Evolutionary conservation across 2,113 vertebrate genomes (phyloP).

Genomic region (Sinocyclocheilus grahami): DNA sequence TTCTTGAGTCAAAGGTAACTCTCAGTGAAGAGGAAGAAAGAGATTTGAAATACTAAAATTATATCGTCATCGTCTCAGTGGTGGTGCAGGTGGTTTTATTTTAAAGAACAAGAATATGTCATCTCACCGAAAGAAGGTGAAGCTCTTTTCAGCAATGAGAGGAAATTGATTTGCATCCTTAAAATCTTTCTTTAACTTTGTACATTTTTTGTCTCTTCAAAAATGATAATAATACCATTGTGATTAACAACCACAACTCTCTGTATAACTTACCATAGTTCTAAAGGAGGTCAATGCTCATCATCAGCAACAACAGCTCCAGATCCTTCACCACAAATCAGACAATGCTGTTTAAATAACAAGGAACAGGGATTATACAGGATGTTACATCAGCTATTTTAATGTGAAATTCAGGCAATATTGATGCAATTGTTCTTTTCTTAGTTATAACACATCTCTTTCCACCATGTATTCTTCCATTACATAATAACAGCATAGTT

Average conservation of each 20-base stretch:
- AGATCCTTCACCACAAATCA: neutral
- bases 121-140: neutral
- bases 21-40: neutral
- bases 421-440: slow-evolving; percentile 13
- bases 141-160: neutral
- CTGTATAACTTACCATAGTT: neutral
- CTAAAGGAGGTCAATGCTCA: slow-evolving; percentile 20
- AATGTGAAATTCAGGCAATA: neutral
- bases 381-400: neutral
- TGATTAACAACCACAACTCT: neutral
- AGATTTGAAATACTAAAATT: neutral
- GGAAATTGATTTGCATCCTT: neutral
- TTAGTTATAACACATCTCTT: neutral
- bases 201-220: neutral
- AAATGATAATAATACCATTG: neutral
- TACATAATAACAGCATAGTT: neutral
- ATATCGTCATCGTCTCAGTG: slow-evolving; percentile 41
- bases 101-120: neutral
- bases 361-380: neutral
- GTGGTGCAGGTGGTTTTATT: slow-evolving; percentile 7
- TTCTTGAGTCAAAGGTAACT: neutral
- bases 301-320: slow-evolving; percentile 19
- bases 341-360: neutral
- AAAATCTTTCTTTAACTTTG: neutral
- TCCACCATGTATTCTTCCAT: neutral